Percentiles rank a stretch among this genome's conserved stretches.
These are phyloP conservation scores for Phyllotis vaccarum DNA, from an alignment of 2,797 vertebrate species.

Conservation along the genomic window DNA sequence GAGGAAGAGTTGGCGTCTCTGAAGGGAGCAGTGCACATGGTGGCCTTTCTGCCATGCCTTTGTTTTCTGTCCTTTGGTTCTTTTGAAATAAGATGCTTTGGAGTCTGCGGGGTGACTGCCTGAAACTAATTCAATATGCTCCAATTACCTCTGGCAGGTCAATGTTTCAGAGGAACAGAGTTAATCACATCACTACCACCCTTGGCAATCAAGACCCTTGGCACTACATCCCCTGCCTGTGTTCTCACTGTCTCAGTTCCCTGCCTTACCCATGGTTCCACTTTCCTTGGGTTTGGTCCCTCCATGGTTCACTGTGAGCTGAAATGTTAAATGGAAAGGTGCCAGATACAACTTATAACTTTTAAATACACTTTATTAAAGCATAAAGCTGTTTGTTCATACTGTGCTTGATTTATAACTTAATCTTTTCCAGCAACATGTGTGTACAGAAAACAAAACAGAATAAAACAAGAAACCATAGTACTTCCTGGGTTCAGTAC, in stretches of 20 bases:
- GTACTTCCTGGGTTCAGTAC: not conserved
- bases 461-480: not conserved
- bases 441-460: not conserved
- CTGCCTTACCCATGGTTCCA: not conserved
- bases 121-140: constrained; percentile 41
- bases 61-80: not conserved
- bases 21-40: not conserved
- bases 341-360: not conserved
- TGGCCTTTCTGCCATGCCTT: not conserved
- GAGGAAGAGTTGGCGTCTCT: not conserved
- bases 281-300: not conserved
- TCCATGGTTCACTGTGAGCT: not conserved
- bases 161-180: constrained; percentile 41
- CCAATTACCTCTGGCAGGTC: constrained; percentile 50
- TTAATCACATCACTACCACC: not conserved
- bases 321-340: not conserved
- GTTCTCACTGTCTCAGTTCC: not conserved
- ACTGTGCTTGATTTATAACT: not conserved
- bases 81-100: constrained; percentile 51
- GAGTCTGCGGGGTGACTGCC: not conserved
- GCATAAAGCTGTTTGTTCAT: not conserved
- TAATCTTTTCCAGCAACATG: not conserved
- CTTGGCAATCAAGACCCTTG: not conserved
- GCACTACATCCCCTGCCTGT: not conserved
- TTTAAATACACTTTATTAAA: not conserved